These are phyloP conservation scores for Penaeus vannamei DNA, from an alignment of 1,140 invertebrate genomes.

Conservation along the genomic window DNA sequence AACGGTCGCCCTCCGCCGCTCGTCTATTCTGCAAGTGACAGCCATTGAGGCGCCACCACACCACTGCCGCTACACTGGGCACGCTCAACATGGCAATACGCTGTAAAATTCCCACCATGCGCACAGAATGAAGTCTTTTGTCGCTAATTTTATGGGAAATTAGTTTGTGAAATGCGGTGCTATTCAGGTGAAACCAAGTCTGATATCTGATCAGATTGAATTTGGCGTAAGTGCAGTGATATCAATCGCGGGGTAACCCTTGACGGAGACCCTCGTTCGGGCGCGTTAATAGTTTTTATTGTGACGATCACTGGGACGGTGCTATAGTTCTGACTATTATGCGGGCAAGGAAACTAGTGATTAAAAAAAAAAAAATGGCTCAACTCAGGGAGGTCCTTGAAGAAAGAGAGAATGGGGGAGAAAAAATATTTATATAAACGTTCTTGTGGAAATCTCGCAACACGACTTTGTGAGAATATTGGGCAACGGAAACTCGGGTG, in stretches of 20 bases:
- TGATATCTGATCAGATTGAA: slow-evolving; percentile 67
- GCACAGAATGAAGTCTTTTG: slow-evolving; percentile 66
- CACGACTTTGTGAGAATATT: too few relatives aligned
- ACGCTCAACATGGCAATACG: slow-evolving; percentile 61
- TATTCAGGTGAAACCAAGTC: slow-evolving; percentile 67
- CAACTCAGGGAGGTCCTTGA: too few relatives aligned
- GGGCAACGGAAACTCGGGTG: too few relatives aligned
- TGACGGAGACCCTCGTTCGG: background rate
- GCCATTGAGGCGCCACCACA: slow-evolving; percentile 46
- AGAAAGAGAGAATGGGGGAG: too few relatives aligned
- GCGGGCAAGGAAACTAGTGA: too few relatives aligned
- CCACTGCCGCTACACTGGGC: slow-evolving; percentile 56
- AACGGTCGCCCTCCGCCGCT: background rate
- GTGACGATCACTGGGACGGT: too few relatives aligned
- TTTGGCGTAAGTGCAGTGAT: slow-evolving; percentile 57
- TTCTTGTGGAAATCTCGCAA: too few relatives aligned
- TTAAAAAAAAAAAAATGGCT: too few relatives aligned
- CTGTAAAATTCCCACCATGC: slow-evolving; percentile 64
- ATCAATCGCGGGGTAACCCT: slow-evolving; percentile 24
- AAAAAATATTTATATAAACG: too few relatives aligned
- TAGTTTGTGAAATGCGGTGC: slow-evolving; percentile 64
- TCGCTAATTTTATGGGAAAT: slow-evolving; percentile 68
- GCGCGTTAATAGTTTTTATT: too few relatives aligned
- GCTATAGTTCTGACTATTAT: too few relatives aligned
- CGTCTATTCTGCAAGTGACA: slow-evolving; percentile 63